These are phyloP conservation scores for Barbus barbus DNA, from an alignment of 2,113 vertebrate genomes.

Conservation along the genomic window DNA sequence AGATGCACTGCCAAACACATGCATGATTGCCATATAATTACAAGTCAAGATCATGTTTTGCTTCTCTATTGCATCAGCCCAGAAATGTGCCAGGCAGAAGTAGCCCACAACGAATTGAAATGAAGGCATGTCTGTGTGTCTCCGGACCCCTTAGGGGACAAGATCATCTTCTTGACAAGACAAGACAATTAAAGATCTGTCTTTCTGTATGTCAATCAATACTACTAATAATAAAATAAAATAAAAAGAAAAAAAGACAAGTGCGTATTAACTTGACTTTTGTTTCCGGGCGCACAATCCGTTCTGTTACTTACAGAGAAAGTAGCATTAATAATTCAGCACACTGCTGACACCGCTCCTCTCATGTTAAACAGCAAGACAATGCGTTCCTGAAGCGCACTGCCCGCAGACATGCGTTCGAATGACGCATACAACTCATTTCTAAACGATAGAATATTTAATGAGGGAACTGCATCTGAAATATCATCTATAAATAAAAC, in stretches of 20 bases:
- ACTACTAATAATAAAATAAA: too few relatives aligned
- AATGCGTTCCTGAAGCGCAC: conserved; percentile 14
- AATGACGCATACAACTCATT: neutral
- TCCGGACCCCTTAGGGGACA: neutral
- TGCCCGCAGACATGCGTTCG: neutral
- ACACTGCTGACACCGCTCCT: conserved; percentile 63
- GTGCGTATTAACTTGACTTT: neutral
- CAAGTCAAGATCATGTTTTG: neutral
- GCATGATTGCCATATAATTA: neutral
- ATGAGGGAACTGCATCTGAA: neutral
- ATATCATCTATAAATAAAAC: neutral
- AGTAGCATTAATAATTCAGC: conserved; percentile 73
- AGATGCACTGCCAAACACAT: neutral
- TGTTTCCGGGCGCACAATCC: conserved; percentile 55
- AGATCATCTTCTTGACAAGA: neutral
- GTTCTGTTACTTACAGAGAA: conserved; percentile 59
- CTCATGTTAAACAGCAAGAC: conserved; percentile 46
- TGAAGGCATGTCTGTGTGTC: conserved; percentile 3
- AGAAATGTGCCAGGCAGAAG: neutral
- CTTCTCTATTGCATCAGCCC: conserved; percentile 23
- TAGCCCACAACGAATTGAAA: neutral
- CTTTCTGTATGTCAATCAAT: neutral
- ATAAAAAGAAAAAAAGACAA: neutral
- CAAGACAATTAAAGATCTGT: too few relatives aligned
- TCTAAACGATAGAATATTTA: neutral